Evolutionary conservation across 2,888 invertebrate species (phyloP).

Genomic region (Drosophila meridiana): DNA sequence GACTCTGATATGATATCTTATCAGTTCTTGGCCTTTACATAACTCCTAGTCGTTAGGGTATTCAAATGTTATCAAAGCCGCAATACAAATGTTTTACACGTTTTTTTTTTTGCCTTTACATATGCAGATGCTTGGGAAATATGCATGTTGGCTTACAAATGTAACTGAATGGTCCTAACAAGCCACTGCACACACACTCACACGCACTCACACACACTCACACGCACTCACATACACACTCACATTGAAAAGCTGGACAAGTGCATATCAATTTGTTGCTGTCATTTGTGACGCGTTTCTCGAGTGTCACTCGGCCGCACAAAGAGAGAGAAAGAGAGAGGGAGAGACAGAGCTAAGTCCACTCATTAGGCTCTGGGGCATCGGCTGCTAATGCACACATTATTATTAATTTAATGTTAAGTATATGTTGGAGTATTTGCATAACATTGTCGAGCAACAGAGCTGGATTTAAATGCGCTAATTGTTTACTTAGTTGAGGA

Average conservation of each 20-base stretch:
- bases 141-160: constrained; percentile 30
- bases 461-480: constrained; percentile 53
- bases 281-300: constrained; percentile 52
- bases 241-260: constrained; percentile 32
- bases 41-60: neutral
- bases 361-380: constrained; percentile 26
- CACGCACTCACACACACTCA: constrained; percentile 2
- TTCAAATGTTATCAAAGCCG: neutral
- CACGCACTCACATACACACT: neutral
- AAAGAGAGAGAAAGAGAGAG: neutral
- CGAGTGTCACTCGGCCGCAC: constrained; percentile 23
- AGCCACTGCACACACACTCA: constrained; percentile 28
- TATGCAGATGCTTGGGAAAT: constrained; percentile 1
- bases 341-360: constrained; percentile 8
- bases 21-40: neutral
- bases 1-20: too few species aligned
- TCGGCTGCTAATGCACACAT: neutral
- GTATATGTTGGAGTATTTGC: constrained; percentile 9
- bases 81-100: too few species aligned
- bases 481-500: constrained; percentile 65
- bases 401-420: constrained; percentile 17
- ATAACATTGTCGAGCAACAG: constrained; percentile 8
- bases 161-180: constrained; percentile 38
- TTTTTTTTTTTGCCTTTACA: neutral
- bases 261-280: constrained; percentile 65